Conservation (phyloP, 2,888 invertebrate genomes). For the Cybosia mesomella region DNA sequence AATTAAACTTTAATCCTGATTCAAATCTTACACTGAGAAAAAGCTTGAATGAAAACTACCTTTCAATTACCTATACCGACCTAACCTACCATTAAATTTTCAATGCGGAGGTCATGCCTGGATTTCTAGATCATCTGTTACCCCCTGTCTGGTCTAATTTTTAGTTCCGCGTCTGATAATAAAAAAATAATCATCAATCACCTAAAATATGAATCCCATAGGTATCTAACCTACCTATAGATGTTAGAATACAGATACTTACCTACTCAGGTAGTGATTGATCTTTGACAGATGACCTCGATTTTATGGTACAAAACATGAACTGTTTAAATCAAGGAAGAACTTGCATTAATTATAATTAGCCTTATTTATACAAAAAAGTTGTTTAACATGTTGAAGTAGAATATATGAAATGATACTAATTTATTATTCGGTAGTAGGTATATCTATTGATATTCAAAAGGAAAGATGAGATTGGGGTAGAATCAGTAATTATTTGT, state of each 20-base stretch:
- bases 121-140: neutral
- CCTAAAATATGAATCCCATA: neutral
- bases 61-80: too few species aligned
- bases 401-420: constrained; percentile 26
- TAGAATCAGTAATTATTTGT: neutral
- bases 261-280: neutral
- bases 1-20: neutral
- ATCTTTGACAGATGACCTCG: neutral
- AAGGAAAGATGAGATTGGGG: neutral
- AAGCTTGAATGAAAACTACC: too few species aligned
- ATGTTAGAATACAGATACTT: too few species aligned
- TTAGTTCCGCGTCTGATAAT: neutral
- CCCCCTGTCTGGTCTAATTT: neutral
- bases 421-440: constrained; percentile 16
- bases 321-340: constrained; percentile 42
- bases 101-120: too few species aligned
- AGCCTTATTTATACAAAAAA: constrained; percentile 12
- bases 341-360: constrained; percentile 56
- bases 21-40: neutral
- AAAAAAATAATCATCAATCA: too few species aligned
- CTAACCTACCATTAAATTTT: too few species aligned
- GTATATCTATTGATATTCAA: neutral
- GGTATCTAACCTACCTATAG: neutral
- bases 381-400: neutral
- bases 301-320: neutral